Base-by-base conservation (phyloP, 2,888 invertebrate species). In the Caenorhabditis zanzibari region DNA sequence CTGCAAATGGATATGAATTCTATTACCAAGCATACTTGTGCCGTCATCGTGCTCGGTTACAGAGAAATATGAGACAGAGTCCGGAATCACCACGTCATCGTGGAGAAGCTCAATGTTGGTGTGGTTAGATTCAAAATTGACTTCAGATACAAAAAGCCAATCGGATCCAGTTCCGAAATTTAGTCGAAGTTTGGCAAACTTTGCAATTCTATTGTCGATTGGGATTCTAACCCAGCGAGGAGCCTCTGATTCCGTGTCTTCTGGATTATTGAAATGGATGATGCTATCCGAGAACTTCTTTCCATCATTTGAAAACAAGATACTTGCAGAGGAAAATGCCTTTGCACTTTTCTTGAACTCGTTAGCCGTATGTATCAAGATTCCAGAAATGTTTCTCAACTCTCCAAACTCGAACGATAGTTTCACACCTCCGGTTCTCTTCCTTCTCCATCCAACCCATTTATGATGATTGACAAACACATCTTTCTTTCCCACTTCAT, bases 391-490 rank as follows among this genome's bases (percentile, higher is more conserved):
- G 93, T 97, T 96, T 38, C 96, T 94, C 77, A 96, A 95, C 92
- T 95, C 94, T 92, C 96, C 96, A 93, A 97, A 97, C 92, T 96
- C 95, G 93, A 97, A 96, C 4, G 95, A 94, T 56, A 97, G 94
- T 89, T 76, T 81, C 58, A 84, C 84, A 73, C 69, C 49, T 19
- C 49, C 69, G 24, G 44, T 82, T 32, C 81, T 64, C 54, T 54
- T 73, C 22, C 81, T 68, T 69, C 95, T 94, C 97, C 97, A 97
- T 0, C 96, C 97, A 38, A 97, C 95, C 97, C 96, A 97, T 68
- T 96, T 96, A 90, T 95, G 95, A 28, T 91, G 90, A 54, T 86
- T 75, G 22, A 80, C 64, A 61, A 88, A 87, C 68, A 90, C 89
- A 76, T 91, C 83, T 66, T 90, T 88, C 32, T 92, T 94, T 89